A percentile compares a stretch with the other conserved stretches of the same genome.
phyloP scores from a whole-genome alignment of 2,888 invertebrate genomes.

The Euzophera pinguis region DNA sequence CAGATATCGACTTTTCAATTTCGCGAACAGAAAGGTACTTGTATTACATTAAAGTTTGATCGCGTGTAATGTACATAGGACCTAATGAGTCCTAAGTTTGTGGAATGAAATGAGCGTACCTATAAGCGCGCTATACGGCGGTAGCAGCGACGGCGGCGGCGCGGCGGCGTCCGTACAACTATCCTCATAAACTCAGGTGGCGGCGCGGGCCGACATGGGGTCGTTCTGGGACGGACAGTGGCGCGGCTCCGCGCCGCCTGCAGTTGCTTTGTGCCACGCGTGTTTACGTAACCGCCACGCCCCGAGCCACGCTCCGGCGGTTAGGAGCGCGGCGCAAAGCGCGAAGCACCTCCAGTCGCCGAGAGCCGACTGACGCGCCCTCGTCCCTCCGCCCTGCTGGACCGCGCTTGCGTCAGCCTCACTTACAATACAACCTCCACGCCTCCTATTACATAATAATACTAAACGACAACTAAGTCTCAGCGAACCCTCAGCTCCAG shows the following conservation, averaged over 20 bases:
- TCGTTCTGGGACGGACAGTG: conserved; percentile 71
- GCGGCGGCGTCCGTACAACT: conserved; percentile 52
- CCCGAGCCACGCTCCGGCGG: conserved; percentile 76
- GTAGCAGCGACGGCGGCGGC: conserved; percentile 67
- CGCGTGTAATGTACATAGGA: not conserved
- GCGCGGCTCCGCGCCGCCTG: conserved; percentile 68
- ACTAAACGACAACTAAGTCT: conserved; percentile 51
- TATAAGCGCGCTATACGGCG: conserved; percentile 70
- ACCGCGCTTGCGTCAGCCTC: conserved; percentile 59
- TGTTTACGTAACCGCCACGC: conserved; percentile 81
- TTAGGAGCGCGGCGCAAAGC: conserved; percentile 76
- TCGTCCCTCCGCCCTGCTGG: conserved; percentile 38
- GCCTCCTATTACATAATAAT: conserved; percentile 65
- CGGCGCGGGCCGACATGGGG: conserved; percentile 72
- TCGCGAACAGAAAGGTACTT: too few relatives aligned
- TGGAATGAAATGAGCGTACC: conserved; percentile 37
- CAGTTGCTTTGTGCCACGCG: conserved; percentile 58
- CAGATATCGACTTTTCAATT: too few relatives aligned
- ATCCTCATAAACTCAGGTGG: conserved; percentile 65
- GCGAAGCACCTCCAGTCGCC: conserved; percentile 73
- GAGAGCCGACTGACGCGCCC: conserved; percentile 74
- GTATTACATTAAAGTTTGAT: too few relatives aligned
- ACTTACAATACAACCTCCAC: conserved; percentile 51
- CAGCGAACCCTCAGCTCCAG: conserved; percentile 18
- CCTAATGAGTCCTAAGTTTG: not conserved